Evolutionary conservation across 2,113 vertebrate genomes (phyloP).

Genomic region (Myotis brandtii): DNA sequence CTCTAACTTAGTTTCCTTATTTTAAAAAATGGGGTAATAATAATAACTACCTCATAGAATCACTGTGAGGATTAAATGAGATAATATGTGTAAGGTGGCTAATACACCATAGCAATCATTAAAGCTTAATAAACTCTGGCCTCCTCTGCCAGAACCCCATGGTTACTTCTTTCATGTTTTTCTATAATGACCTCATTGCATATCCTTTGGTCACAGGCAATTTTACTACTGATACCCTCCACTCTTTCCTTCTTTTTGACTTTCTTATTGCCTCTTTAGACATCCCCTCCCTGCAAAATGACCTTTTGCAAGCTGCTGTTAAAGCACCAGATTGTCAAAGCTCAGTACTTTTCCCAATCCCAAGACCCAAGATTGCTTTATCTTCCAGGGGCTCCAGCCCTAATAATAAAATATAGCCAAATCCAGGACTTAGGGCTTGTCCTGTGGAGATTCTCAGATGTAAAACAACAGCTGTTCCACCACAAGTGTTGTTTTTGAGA

Average conservation of each 20-base stretch:
- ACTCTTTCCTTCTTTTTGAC: slow-evolving; percentile 32
- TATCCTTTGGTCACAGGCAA: slow-evolving; percentile 23
- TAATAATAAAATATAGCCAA: slow-evolving; percentile 65
- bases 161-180: neutral
- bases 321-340: slow-evolving; percentile 8
- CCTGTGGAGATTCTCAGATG: slow-evolving; percentile 58
- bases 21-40: neutral
- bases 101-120: neutral
- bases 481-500: slow-evolving; percentile 73
- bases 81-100: neutral
- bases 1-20: slow-evolving; percentile 2
- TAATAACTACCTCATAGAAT: neutral
- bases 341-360: slow-evolving; percentile 42
- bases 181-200: slow-evolving; percentile 11
- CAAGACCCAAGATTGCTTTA: slow-evolving; percentile 4
- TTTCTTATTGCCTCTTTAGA: slow-evolving; percentile 53
- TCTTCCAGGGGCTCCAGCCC: slow-evolving; percentile 44
- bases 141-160: neutral
- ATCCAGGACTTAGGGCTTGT: neutral
- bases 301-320: slow-evolving; percentile 65
- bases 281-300: slow-evolving; percentile 20
- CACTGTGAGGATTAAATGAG: neutral
- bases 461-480: slow-evolving; percentile 71
- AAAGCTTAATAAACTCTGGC: neutral
- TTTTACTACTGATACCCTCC: neutral